phyloP scores from a whole-genome alignment of 2,797 vertebrate genomes.

The Thalassophryne amazonica region DNA sequence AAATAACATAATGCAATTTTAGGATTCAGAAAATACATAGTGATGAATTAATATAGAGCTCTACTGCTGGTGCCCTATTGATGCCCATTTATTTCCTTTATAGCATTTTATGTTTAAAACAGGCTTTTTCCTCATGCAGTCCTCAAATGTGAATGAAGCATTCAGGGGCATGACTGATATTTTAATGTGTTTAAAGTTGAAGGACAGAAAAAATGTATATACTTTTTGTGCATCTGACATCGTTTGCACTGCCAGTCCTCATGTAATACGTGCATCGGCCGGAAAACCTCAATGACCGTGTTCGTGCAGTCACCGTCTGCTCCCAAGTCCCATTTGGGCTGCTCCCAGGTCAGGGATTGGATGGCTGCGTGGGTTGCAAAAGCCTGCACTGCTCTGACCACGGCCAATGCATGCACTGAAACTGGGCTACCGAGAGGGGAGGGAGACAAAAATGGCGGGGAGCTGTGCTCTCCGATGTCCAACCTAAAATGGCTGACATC shows the following conservation, averaged over 20 bases:
- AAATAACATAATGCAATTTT: too few relatives aligned
- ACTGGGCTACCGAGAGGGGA: slow-evolving; percentile 64
- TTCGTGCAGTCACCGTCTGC: slow-evolving; percentile 30
- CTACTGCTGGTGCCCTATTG: too few relatives aligned
- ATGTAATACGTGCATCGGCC: slow-evolving; percentile 9
- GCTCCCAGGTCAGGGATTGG: slow-evolving; percentile 58
- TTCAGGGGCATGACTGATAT: too few relatives aligned
- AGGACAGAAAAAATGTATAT: too few relatives aligned
- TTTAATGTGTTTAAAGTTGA: too few relatives aligned
- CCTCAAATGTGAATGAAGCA: too few relatives aligned
- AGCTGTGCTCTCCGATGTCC: slow-evolving; percentile 76
- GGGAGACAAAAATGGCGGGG: slow-evolving; percentile 75
- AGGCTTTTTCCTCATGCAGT: too few relatives aligned
- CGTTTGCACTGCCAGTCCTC: not conserved
- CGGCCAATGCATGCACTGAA: slow-evolving; percentile 70
- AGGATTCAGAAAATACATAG: too few relatives aligned
- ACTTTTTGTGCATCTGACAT: slow-evolving; percentile 14
- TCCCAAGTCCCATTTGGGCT: slow-evolving; percentile 29
- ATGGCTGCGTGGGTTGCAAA: slow-evolving; percentile 51
- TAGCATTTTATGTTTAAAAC: too few relatives aligned
- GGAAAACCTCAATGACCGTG: slow-evolving; percentile 36
- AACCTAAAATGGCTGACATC: slow-evolving; percentile 87
- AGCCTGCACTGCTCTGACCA: slow-evolving; percentile 61
- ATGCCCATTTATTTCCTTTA: too few relatives aligned
- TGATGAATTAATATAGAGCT: too few relatives aligned